phyloP scores from a whole-genome alignment of 1,140 invertebrate species.

The Ips nitidus region DNA sequence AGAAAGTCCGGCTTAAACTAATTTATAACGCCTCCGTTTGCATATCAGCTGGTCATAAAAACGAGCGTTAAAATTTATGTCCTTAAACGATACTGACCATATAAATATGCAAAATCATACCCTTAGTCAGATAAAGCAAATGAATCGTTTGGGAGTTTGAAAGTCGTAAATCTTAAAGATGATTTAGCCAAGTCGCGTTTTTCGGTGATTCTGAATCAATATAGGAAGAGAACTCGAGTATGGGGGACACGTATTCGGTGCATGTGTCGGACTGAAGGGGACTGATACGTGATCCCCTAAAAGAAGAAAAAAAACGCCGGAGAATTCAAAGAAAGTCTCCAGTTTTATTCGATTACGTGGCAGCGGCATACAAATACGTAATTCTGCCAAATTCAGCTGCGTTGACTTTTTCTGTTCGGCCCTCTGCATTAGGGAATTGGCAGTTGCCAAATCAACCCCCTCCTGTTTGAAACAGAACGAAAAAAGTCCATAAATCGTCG shows the following conservation, averaged over 20 bases:
- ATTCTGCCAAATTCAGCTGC: neutral
- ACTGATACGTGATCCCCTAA: neutral
- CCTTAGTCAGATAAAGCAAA: too few relatives aligned
- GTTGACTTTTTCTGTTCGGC: neutral
- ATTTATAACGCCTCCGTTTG: too few relatives aligned
- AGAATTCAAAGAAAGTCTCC: neutral
- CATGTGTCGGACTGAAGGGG: neutral
- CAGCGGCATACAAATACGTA: neutral
- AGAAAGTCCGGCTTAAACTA: too few relatives aligned
- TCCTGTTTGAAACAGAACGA: neutral
- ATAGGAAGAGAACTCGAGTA: neutral
- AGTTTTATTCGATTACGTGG: neutral
- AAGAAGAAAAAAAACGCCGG: neutral
- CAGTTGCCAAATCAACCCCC: neutral
- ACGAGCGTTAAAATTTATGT: too few relatives aligned
- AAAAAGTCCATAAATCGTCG: neutral
- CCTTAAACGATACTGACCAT: too few relatives aligned
- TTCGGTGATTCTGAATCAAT: too few relatives aligned
- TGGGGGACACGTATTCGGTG: neutral
- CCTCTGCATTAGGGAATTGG: neutral
- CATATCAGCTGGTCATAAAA: too few relatives aligned
- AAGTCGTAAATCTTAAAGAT: too few relatives aligned
- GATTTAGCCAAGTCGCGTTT: too few relatives aligned
- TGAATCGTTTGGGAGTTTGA: too few relatives aligned
- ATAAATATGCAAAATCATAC: too few relatives aligned